phyloP scores from a whole-genome alignment of 2,888 invertebrate genomes.

The Mongoloraphidia duomilia region DNA sequence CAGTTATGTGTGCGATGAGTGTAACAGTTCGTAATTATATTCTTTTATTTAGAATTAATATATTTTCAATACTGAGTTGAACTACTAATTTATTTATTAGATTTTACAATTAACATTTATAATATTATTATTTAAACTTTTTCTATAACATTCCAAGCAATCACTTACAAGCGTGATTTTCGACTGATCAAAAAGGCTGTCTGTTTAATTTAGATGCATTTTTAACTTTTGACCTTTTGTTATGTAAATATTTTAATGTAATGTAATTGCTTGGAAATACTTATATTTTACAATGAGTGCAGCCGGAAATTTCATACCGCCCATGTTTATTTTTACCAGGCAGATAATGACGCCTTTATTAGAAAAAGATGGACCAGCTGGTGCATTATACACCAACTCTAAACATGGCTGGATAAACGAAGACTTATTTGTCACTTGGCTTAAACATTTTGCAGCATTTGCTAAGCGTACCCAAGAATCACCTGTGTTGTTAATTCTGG shows the following conservation, averaged over 20 bases:
- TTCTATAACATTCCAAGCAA: too few relatives aligned
- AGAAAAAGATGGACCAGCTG: slow-evolving; percentile 19
- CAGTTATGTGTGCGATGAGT: slow-evolving; percentile 15
- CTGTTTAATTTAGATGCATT: too few relatives aligned
- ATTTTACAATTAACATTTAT: too few relatives aligned
- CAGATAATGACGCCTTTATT: slow-evolving; percentile 19
- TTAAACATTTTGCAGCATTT: slow-evolving; percentile 7
- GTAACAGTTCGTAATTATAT: too few relatives aligned
- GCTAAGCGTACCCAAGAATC: slow-evolving; percentile 17
- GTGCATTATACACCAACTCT: slow-evolving; percentile 19
- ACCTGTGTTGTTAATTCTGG: slow-evolving; percentile 21
- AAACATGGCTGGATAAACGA: slow-evolving; percentile 21
- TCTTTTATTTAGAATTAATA: too few relatives aligned
- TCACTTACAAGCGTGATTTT: too few relatives aligned
- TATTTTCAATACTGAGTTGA: too few relatives aligned
- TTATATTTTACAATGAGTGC: background rate
- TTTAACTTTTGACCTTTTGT: too few relatives aligned
- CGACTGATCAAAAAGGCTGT: too few relatives aligned
- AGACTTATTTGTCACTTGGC: slow-evolving; percentile 12
- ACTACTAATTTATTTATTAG: too few relatives aligned
- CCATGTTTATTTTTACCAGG: slow-evolving; percentile 1
- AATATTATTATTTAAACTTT: too few relatives aligned
- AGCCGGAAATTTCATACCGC: background rate
- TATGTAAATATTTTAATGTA: too few relatives aligned
- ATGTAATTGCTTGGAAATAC: slow-evolving; percentile 2